These are phyloP conservation scores for Prionace glauca DNA, from an alignment of 2,797 vertebrate species.

Conservation along the genomic window DNA sequence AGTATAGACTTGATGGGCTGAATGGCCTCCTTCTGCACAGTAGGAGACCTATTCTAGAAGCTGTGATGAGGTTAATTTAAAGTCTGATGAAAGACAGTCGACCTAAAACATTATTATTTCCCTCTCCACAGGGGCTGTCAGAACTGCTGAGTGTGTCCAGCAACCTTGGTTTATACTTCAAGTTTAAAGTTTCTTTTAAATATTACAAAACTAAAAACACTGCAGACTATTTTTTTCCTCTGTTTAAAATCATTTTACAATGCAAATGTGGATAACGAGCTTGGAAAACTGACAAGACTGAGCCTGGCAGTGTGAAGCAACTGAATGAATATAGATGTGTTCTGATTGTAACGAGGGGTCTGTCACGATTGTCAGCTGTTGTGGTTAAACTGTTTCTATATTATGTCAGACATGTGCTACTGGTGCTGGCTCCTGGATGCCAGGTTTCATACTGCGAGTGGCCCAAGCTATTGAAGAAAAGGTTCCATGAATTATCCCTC, in stretches of 20 bases:
- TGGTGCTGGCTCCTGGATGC: neutral
- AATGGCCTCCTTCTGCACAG: too few species aligned
- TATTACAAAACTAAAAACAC: neutral
- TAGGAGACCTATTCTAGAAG: too few species aligned
- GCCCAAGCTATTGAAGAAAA: neutral
- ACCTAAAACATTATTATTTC: neutral
- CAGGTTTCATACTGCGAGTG: neutral
- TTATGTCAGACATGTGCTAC: too few species aligned
- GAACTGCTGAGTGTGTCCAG: neutral
- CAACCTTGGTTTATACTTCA: neutral
- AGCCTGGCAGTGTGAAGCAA: neutral
- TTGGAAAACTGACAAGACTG: too few species aligned
- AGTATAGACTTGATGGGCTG: too few species aligned
- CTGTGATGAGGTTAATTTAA: neutral
- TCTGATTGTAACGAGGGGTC: neutral
- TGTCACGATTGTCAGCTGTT: neutral
- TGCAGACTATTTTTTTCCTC: neutral
- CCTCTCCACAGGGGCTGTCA: neutral
- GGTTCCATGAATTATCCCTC: neutral
- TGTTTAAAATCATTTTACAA: neutral
- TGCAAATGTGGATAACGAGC: neutral
- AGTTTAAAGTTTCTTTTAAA: neutral
- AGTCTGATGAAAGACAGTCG: neutral
- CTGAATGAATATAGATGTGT: neutral
- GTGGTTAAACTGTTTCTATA: neutral